Evolutionary conservation across 2,113 vertebrate genomes (phyloP).

Genomic region (Carlito syrichta): DNA sequence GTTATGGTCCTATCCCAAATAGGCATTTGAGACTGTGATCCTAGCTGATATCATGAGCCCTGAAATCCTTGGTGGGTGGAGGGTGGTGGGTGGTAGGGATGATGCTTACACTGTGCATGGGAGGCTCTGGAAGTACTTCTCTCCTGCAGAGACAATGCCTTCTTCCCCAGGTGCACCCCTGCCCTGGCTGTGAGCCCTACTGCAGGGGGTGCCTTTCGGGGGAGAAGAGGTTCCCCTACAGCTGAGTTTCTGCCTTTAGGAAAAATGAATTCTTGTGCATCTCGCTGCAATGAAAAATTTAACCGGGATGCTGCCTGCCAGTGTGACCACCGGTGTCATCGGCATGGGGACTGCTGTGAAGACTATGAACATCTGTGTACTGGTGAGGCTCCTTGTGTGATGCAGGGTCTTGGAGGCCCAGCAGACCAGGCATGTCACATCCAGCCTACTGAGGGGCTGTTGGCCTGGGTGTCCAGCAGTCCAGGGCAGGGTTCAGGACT

Average conservation of each 20-base stretch:
- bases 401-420: neutral
- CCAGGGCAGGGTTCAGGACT: neutral
- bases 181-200: neutral
- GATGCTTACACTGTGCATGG: neutral
- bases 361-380: slow-evolving; percentile 76
- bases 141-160: neutral
- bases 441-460: neutral
- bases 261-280: slow-evolving; percentile 75
- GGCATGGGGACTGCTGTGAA: slow-evolving; percentile 79
- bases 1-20: neutral
- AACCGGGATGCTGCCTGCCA: slow-evolving; percentile 78
- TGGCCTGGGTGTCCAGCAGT: neutral
- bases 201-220: no score
- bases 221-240: rapidly evolving
- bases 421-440: neutral
- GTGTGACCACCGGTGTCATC: slow-evolving; percentile 79
- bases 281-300: slow-evolving; percentile 78
- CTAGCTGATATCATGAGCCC: neutral
- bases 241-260: slow-evolving; percentile 62
- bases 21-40: neutral
- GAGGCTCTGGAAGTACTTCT: neutral
- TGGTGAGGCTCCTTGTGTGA: neutral
- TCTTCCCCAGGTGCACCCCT: no score
- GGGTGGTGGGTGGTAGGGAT: neutral
- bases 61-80: neutral